Percentiles rank a stretch among this genome's conserved stretches.
Conservation (phyloP, 2,888 invertebrate genomes). For the Hecatera dysodea region DNA sequence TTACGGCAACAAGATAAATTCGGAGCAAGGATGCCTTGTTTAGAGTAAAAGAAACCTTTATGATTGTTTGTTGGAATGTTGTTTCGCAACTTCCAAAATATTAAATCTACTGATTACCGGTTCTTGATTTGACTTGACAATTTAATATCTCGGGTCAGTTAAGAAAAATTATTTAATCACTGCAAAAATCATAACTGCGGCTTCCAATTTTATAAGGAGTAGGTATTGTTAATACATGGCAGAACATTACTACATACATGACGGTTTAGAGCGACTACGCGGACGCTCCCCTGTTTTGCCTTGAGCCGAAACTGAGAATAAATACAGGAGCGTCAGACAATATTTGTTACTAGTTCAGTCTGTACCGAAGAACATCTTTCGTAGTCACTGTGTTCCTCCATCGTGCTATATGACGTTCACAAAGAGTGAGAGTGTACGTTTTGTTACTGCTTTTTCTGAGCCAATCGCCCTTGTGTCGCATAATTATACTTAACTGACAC, state of each 20-base stretch:
- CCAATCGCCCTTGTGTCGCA: background rate
- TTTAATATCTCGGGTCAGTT: background rate
- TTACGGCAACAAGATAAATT: conserved; percentile 45
- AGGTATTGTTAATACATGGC: background rate
- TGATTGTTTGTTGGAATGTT: conserved; percentile 17
- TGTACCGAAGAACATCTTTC: conserved; percentile 2
- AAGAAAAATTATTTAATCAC: too few relatives aligned
- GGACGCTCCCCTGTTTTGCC: conserved; percentile 17
- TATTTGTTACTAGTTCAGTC: conserved; percentile 15
- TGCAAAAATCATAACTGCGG: background rate
- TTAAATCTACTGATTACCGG: background rate
- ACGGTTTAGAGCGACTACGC: conserved; percentile 4
- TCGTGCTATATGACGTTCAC: conserved; percentile 1
- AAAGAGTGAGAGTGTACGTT: background rate
- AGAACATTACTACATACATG: background rate
- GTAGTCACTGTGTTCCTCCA: conserved; percentile 8
- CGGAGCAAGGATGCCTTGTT: conserved; percentile 39
- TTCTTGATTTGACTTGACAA: background rate
- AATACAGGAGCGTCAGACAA: conserved; percentile 34
- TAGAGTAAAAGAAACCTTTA: conserved; percentile 28
- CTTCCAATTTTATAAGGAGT: background rate
- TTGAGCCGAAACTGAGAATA: conserved; percentile 36
- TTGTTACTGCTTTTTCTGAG: background rate
- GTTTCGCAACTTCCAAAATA: conserved; percentile 18
- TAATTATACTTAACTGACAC: background rate